Evolutionary conservation across 2,113 vertebrate genomes (phyloP).

Genomic region (Tragelaphus scriptus): DNA sequence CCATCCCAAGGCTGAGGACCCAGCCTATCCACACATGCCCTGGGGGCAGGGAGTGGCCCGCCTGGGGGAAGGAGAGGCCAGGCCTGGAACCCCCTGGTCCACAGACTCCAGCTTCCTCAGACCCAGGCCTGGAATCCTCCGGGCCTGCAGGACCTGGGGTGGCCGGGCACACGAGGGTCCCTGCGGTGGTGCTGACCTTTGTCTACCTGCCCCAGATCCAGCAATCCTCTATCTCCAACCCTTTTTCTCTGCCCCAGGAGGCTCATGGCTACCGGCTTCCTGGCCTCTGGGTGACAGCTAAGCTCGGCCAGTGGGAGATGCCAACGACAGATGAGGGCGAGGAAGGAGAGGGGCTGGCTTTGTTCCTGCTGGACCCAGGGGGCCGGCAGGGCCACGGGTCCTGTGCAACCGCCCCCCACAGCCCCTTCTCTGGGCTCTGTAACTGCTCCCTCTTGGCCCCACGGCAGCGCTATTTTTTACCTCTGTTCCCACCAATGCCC

Average conservation of each 20-base stretch:
- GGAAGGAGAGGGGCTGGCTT: background rate
- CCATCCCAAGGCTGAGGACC: background rate
- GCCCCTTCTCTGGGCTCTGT: background rate
- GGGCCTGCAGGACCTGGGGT: background rate
- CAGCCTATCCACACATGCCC: accelerated
- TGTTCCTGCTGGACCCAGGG: background rate
- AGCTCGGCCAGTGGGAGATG: background rate
- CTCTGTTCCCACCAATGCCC: background rate
- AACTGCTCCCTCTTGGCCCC: too few relatives aligned
- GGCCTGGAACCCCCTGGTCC: background rate
- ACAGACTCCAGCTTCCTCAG: background rate
- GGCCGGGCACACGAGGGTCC: background rate
- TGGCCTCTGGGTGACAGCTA: background rate
- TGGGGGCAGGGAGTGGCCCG: background rate
- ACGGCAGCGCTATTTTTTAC: accelerated
- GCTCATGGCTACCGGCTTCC: background rate
- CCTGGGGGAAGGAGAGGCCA: background rate
- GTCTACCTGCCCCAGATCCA: background rate
- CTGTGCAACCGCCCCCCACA: accelerated
- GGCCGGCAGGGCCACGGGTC: accelerated
- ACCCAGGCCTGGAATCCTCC: background rate
- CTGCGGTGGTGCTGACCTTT: accelerated
- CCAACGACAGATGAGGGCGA: accelerated
- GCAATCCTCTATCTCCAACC: accelerated
- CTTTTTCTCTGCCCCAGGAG: background rate